Conservation (phyloP, 2,113 vertebrate genomes). For the Phyllostomus hastatus region DNA sequence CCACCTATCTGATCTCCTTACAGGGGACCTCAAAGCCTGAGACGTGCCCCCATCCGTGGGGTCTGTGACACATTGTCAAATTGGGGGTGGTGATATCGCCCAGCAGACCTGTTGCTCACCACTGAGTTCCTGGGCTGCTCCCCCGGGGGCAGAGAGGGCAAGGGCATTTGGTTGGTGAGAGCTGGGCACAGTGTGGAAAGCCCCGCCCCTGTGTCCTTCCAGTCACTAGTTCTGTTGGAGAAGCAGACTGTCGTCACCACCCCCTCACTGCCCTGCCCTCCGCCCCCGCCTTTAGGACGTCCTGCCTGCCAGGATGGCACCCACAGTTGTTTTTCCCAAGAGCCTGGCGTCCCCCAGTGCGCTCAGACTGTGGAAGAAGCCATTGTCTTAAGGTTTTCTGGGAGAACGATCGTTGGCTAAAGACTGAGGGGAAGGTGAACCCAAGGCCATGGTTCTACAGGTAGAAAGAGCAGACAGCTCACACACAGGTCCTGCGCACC, state of each 20-base stretch:
- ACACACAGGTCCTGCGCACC: background rate
- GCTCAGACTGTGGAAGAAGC: background rate
- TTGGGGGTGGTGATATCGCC: too few species aligned
- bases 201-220: background rate
- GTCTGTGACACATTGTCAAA: background rate
- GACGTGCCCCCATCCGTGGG: too few species aligned
- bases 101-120: background rate
- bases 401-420: background rate
- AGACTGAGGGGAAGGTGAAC: background rate
- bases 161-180: too few species aligned
- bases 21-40: background rate
- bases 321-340: background rate
- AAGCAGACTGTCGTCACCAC: background rate
- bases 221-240: background rate
- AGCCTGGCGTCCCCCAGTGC: fast-evolving
- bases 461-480: background rate
- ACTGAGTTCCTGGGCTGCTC: background rate
- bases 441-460: background rate
- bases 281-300: background rate
- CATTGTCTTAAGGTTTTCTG: background rate
- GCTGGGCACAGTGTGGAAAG: background rate
- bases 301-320: background rate
- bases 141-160: background rate
- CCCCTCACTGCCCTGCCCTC: background rate
- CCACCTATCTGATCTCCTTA: background rate